Base-by-base conservation (phyloP, 2,888 invertebrate species). In the Bruchidius siliquastri region DNA sequence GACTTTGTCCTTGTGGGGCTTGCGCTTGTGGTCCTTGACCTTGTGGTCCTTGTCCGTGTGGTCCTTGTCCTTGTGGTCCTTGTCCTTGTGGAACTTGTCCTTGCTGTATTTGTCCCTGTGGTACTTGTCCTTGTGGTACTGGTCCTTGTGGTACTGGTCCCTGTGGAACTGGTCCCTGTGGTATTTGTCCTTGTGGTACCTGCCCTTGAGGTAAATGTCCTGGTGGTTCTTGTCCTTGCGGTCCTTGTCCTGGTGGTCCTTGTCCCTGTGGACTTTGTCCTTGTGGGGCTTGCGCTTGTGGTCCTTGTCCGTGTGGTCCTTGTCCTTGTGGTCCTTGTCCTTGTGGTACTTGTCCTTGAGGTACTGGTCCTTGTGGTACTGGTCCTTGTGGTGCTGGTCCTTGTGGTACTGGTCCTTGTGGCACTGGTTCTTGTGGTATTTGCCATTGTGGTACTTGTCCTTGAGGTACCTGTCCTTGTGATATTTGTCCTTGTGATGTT, bases 361-460 rank as follows among this genome's bases (percentile, higher is more conserved):
- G 30, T 30, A 30, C 30, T 30, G 30, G 30, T 30, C 30, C 30
- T 30, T 30, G 30, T 30, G 30, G 30, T 30, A 3, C 30, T 30
- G 3, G 30, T 30, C 30, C 30, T 30, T 30, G 30, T 30, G 30
- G 30, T 30, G 30, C 3, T 30, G 30, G 8, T 6, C 30, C 30
- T 8, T 30, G 30, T 30, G 30, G 30, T 30, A 3, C 30, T 8
- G 3, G 30, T 30, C 30, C 30, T 30, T 30, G 30, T 30, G 30
- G 76, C 75, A 32, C 3, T 30, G 30, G 74, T 74, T 69, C 71
- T 30, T 20, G 69, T 49, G 30, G 30, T 30, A 70, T 71, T 71
- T 22, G 68, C 20, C 20, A 4, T 49, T 21, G 72, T 68, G n/a
- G 69, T 21, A 20, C 80, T 75, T 18, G 80, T 79, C 6, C 82